Evolutionary conservation across 2,888 invertebrate species (phyloP).

Genomic region (Thecophora atra): DNA sequence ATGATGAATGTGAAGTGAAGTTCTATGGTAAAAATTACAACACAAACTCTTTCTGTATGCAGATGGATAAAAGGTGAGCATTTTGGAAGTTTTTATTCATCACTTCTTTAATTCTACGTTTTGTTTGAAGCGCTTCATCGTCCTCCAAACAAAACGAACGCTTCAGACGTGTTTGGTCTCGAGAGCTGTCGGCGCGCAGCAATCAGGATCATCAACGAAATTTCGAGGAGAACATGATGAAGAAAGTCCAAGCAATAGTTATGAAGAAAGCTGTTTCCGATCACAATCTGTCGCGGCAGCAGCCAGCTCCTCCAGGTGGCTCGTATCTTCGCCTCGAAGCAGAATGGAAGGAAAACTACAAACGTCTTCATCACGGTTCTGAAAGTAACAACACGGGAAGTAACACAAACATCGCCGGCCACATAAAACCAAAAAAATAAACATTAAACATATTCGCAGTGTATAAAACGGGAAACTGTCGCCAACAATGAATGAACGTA

Average conservation of each 20-base stretch:
- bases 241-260: constrained; percentile 64
- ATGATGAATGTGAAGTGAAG: constrained; percentile 65
- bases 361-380: constrained; percentile 48
- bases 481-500: too few species aligned
- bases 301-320: constrained; percentile 70
- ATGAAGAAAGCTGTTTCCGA: constrained; percentile 62
- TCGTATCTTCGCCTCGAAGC: constrained; percentile 78
- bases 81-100: not conserved
- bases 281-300: constrained; percentile 49
- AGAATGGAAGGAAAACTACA: constrained; percentile 74
- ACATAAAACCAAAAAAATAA: constrained; percentile 21
- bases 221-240: constrained; percentile 80
- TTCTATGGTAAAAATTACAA: constrained; percentile 20
- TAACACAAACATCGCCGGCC: constrained; percentile 16
- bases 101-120: too few species aligned
- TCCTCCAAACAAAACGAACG: constrained; percentile 54
- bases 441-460: not conserved
- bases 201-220: constrained; percentile 90
- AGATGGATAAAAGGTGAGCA: constrained; percentile 39
- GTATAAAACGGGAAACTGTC: too few species aligned
- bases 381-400: constrained; percentile 23
- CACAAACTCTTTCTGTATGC: too few species aligned
- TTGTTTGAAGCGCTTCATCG: not conserved
- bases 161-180: constrained; percentile 76
- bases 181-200: constrained; percentile 79